A percentile compares a stretch with the other conserved stretches of the same genome.
Conservation (phyloP, 1,140 invertebrate genomes). For the Macrocentrus cingulum region DNA sequence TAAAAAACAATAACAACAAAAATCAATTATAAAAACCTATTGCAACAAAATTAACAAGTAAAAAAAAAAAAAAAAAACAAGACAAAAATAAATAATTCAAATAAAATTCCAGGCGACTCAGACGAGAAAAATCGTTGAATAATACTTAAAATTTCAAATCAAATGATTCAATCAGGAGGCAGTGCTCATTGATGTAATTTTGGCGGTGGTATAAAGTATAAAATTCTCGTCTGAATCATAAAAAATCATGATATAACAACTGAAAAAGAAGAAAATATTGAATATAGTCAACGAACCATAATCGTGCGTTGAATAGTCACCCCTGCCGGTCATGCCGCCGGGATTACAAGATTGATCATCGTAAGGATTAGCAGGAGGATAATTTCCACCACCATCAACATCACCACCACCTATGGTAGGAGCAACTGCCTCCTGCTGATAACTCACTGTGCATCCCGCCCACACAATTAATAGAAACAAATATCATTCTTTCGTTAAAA, state of each 20-base stretch:
- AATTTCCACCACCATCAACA: conserved; percentile 36
- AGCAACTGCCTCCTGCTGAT: conserved; percentile 48
- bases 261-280: conserved; percentile 16
- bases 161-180: conserved; percentile 34
- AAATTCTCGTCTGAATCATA: conserved; percentile 13
- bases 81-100: conserved; percentile 14
- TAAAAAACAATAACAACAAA: conserved; percentile 31
- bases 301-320: conserved; percentile 45
- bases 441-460: conserved; percentile 40
- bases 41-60: conserved; percentile 53
- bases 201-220: conserved; percentile 29
- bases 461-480: conserved; percentile 20
- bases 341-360: conserved; percentile 47
- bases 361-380: conserved; percentile 41
- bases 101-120: conserved; percentile 12
- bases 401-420: conserved; percentile 33
- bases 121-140: conserved; percentile 38
- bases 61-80: conserved; percentile 15
- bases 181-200: conserved; percentile 32
- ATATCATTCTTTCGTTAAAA: background rate
- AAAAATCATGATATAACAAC: background rate
- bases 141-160: conserved; percentile 13
- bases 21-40: conserved; percentile 14
- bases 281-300: conserved; percentile 43
- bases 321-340: conserved; percentile 42